A percentile compares a stretch with the other conserved stretches of the same genome.
Conservation (phyloP, 2,113 vertebrate species). For the Apus apus region DNA sequence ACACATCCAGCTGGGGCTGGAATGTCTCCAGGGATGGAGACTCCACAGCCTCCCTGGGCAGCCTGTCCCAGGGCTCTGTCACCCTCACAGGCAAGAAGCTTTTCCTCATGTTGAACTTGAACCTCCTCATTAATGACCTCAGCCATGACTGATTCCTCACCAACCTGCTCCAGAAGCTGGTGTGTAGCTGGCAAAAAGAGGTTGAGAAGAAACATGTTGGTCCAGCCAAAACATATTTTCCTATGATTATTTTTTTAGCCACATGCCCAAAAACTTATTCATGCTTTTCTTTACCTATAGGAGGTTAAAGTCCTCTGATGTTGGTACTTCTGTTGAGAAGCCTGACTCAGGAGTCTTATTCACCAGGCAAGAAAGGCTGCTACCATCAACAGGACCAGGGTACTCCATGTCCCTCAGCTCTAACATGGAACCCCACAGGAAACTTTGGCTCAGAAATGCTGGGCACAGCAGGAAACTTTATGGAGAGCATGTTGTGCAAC, state of each 20-base stretch:
- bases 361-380: background rate
- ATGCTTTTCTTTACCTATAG: background rate
- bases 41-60: too few relatives aligned
- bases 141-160: too few relatives aligned
- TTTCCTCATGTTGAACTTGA: too few relatives aligned
- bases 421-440: rapidly evolving
- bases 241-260: background rate
- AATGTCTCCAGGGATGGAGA: too few relatives aligned
- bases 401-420: background rate
- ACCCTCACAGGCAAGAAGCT: too few relatives aligned
- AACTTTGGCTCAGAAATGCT: background rate
- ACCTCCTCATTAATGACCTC: too few relatives aligned
- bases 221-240: background rate
- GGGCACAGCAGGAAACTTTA: background rate
- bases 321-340: background rate
- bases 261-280: rapidly evolving
- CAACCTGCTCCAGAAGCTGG: too few relatives aligned
- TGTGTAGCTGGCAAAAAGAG: background rate
- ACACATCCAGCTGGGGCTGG: too few relatives aligned
- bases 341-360: background rate
- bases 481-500: background rate
- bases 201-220: rapidly evolving
- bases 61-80: too few relatives aligned
- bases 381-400: background rate
- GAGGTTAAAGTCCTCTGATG: background rate